phyloP scores from a whole-genome alignment of 2,888 invertebrate species.

The Phasia obesa region DNA sequence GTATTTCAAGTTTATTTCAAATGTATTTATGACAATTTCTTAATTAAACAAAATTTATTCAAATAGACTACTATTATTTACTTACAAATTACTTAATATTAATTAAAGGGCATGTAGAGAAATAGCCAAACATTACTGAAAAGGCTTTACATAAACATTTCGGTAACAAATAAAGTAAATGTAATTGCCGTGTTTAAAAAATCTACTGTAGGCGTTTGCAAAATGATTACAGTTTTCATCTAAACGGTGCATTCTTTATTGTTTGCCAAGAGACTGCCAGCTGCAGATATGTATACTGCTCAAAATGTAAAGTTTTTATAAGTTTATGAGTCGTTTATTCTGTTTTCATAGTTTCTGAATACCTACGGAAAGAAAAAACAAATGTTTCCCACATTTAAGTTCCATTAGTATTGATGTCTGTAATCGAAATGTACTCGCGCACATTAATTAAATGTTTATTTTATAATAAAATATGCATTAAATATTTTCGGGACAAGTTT shows the following conservation, averaged over 20 bases:
- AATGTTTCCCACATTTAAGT: conserved; percentile 34
- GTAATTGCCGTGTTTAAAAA: too few relatives aligned
- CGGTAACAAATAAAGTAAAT: conserved; percentile 68
- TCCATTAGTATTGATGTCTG: conserved; percentile 29
- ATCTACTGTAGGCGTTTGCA: too few relatives aligned
- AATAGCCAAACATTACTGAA: conserved; percentile 49
- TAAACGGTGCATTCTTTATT: too few relatives aligned
- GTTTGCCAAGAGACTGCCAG: too few relatives aligned
- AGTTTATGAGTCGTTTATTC: too few relatives aligned
- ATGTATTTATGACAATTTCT: conserved; percentile 23
- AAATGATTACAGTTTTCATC: too few relatives aligned
- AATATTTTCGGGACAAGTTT: conserved; percentile 35
- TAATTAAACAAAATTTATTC: conserved; percentile 32
- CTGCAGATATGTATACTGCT: too few relatives aligned
- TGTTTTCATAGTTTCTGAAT: neutral
- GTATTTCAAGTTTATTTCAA: neutral
- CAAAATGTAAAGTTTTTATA: too few relatives aligned
- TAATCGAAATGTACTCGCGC: conserved; percentile 2
- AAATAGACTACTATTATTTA: conserved; percentile 33
- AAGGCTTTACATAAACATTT: conserved; percentile 73
- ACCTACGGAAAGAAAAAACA: conserved; percentile 18
- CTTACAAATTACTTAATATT: conserved; percentile 5
- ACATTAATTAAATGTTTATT: conserved; percentile 25
- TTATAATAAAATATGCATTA: conserved; percentile 16
- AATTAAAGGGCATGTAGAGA: neutral